Evolutionary conservation across 2,797 vertebrate species (phyloP).

Genomic region (Pseudochirops cupreus): DNA sequence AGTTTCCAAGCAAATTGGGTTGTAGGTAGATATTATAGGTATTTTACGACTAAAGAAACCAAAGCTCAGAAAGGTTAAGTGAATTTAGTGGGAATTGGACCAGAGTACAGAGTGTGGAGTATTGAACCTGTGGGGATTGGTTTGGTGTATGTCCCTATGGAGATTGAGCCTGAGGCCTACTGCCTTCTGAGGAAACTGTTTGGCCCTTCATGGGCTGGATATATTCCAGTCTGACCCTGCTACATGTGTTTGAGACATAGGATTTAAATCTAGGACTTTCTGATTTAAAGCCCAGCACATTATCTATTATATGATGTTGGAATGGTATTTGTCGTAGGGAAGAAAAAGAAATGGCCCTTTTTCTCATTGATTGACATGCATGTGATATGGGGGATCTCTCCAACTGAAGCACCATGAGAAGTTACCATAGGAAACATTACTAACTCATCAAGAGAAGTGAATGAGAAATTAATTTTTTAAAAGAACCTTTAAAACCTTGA

Average conservation of each 20-base stretch:
- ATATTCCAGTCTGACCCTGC: too few relatives aligned
- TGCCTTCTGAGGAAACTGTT: background rate
- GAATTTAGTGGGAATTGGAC: background rate
- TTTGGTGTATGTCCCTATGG: background rate
- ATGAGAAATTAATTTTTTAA: background rate
- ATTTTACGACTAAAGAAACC: background rate
- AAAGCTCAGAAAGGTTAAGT: background rate
- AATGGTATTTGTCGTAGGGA: background rate
- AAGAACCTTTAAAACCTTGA: background rate
- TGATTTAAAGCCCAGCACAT: background rate
- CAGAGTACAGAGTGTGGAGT: background rate
- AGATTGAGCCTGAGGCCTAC: background rate
- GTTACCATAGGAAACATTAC: background rate
- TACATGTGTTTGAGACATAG: background rate
- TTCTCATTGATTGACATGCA: background rate
- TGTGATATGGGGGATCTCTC: background rate
- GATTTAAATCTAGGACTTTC: background rate
- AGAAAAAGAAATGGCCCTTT: background rate
- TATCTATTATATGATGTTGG: background rate
- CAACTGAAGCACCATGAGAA: background rate
- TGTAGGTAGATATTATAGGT: background rate
- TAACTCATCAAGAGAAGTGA: background rate
- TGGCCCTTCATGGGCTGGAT: background rate
- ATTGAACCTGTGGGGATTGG: background rate
- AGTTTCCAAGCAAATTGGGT: background rate